Conservation (phyloP, 2,113 vertebrate genomes). For the Vulpes lagopus region DNA sequence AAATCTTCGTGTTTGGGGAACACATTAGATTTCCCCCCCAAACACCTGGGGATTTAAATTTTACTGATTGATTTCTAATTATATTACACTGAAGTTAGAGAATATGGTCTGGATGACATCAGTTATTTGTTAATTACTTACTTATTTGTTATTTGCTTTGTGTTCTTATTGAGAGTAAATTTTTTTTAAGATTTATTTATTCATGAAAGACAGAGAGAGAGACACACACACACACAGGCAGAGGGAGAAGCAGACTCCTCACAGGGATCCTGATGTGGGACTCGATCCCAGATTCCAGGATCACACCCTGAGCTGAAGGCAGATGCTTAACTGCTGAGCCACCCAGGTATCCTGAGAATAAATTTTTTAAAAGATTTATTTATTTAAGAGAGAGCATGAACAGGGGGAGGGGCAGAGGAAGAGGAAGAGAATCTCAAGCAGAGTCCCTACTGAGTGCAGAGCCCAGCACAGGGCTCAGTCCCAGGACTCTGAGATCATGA, state of each 20-base stretch:
- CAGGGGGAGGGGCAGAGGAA: neutral
- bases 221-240: neutral
- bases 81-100: neutral
- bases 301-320: neutral
- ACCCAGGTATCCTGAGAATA: neutral
- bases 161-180: neutral
- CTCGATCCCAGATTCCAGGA: neutral
- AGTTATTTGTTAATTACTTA: neutral
- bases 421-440: neutral
- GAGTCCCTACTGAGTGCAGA: neutral
- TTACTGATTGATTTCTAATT: conserved; percentile 29
- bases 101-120: neutral
- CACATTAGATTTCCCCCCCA: neutral
- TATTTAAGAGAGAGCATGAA: neutral
- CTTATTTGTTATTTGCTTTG: neutral
- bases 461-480: neutral
- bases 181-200: neutral
- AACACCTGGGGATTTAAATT: neutral
- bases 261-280: neutral
- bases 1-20: neutral
- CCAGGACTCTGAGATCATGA: neutral
- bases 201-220: neutral
- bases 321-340: neutral
- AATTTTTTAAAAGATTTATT: too few relatives aligned
- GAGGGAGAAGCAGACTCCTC: neutral